Evolutionary conservation across 2,888 invertebrate genomes (phyloP).

Genomic region (Dryococelus australis): DNA sequence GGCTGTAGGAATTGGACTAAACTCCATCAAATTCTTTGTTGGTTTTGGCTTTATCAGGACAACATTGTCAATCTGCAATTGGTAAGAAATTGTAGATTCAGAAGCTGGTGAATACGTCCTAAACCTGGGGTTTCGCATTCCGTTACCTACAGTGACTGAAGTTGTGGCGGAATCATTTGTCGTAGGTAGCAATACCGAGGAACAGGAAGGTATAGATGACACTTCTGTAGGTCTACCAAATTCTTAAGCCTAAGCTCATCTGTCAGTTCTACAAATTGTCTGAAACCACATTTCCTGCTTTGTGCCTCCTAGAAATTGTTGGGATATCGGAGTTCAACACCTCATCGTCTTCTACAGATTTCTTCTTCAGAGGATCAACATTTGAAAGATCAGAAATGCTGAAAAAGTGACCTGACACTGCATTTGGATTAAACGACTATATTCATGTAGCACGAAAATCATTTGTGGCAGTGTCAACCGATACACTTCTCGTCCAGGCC

Average conservation of each 20-base stretch:
- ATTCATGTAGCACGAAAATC: neutral
- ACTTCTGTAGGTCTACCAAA: neutral
- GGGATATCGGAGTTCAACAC: neutral
- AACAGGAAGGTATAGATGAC: conserved; percentile 2
- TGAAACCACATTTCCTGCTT: neutral
- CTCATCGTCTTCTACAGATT: neutral
- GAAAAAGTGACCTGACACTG: neutral
- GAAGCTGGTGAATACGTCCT: no score
- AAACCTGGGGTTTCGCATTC: no score
- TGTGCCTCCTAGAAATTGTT: neutral
- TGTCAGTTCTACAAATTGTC: neutral
- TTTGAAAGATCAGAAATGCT: neutral
- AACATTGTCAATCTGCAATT: no score
- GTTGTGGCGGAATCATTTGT: neutral
- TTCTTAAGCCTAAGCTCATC: neutral
- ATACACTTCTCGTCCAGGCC: no score
- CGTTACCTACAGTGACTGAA: no score
- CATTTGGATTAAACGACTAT: neutral
- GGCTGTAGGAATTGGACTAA: no score
- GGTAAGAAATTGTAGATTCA: no score
- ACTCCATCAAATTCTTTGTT: no score
- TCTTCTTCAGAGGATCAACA: neutral
- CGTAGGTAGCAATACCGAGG: neutral
- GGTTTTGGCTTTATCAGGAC: no score
- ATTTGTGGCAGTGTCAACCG: neutral